These are phyloP conservation scores for Sandelia bainsii DNA, from an alignment of 2,797 vertebrate species.

Conservation along the genomic window DNA sequence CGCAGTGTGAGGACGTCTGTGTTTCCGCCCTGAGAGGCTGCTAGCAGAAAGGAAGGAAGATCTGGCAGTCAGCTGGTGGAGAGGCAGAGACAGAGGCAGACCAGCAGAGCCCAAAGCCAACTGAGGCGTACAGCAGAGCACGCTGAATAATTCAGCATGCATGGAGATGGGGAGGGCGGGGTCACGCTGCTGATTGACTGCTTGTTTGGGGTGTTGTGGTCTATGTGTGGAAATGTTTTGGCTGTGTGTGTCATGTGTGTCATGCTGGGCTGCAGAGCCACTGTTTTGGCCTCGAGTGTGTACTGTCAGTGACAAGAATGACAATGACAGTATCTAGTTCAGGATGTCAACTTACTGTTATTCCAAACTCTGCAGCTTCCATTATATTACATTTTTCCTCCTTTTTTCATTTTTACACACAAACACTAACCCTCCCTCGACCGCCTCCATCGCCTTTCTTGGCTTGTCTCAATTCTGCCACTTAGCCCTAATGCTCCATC, in stretches of 20 bases:
- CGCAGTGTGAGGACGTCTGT: slow-evolving; percentile 35
- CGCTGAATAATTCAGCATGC: slow-evolving; percentile 79
- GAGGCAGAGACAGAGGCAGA: slow-evolving; percentile 51
- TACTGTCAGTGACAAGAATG: slow-evolving; percentile 4
- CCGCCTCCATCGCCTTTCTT: no score
- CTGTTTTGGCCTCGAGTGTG: slow-evolving; percentile 6
- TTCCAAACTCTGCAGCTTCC: no score
- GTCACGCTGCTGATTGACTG: slow-evolving; percentile 43
- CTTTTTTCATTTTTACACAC: no score
- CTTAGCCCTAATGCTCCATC: no score
- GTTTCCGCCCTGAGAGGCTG: slow-evolving; percentile 43
- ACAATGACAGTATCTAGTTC: neutral
- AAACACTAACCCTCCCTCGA: no score
- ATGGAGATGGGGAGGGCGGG: slow-evolving; percentile 41
- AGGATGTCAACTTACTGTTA: no score
- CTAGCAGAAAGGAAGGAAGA: slow-evolving; percentile 24
- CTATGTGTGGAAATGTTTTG: slow-evolving; percentile 18
- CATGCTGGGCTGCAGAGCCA: neutral
- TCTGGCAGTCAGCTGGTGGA: slow-evolving; percentile 61
- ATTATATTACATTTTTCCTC: no score
- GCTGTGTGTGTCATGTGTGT: neutral
- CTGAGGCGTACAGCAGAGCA: slow-evolving; percentile 55
- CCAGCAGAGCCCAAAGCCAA: slow-evolving; percentile 45
- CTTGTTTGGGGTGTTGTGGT: slow-evolving; percentile 36
- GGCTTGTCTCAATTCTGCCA: no score